Percentiles rank a stretch among this genome's conserved stretches.
phyloP scores from a whole-genome alignment of 2,113 vertebrate species.

The Daphoenositta chrysoptera region DNA sequence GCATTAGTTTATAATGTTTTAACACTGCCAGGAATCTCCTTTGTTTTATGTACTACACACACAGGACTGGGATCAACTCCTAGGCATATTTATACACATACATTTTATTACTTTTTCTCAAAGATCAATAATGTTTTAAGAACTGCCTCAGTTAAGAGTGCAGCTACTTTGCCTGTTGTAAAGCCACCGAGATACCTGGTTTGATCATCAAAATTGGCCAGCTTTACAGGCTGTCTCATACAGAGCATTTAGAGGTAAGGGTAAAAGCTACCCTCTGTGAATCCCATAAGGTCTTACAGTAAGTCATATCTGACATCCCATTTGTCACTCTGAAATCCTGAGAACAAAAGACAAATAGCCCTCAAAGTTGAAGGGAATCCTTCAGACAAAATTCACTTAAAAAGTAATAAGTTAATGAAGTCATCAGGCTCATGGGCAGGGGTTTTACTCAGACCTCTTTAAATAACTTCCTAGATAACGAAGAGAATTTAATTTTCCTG shows the following conservation, averaged over 20 bases:
- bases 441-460: slow-evolving; percentile 50
- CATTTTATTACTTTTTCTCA: neutral
- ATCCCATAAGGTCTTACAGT: neutral
- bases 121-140: neutral
- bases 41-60: neutral
- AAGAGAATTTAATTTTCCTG: slow-evolving; percentile 68
- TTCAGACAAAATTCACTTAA: slow-evolving; percentile 44
- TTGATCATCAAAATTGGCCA: neutral
- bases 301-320: slow-evolving; percentile 12
- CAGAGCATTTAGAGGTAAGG: neutral
- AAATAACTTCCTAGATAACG: slow-evolving; percentile 58
- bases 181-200: neutral
- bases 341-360: slow-evolving; percentile 33
- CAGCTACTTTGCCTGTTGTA: neutral
- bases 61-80: neutral
- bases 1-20: neutral
- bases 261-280: neutral
- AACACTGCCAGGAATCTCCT: neutral
- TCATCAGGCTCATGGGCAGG: slow-evolving; percentile 8
- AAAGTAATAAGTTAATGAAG: slow-evolving; percentile 62
- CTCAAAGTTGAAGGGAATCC: slow-evolving; percentile 27
- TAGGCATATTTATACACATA: neutral
- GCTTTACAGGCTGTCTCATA: neutral
- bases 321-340: slow-evolving; percentile 30
- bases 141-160: neutral